These are phyloP conservation scores for Oligia fasciuncula DNA, from an alignment of 2,888 invertebrate species.

Conservation along the genomic window DNA sequence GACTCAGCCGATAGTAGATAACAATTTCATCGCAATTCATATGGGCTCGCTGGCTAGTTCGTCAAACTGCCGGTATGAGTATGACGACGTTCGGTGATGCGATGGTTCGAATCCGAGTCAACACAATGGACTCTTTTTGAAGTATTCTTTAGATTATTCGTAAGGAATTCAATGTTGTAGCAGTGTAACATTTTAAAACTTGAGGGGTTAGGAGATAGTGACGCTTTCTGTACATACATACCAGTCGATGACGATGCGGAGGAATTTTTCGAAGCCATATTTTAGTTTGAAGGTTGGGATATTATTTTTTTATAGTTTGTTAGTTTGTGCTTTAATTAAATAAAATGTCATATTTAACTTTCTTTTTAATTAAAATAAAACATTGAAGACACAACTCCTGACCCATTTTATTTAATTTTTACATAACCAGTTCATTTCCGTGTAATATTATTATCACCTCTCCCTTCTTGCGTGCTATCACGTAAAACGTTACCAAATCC, in stretches of 20 bases:
- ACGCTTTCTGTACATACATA: no score
- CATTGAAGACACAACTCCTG: not conserved
- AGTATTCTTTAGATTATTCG: no score
- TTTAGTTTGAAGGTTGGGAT: not conserved
- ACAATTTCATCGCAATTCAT: no score
- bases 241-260: not conserved
- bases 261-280: not conserved
- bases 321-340: not conserved
- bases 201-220: no score
- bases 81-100: no score
- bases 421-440: constrained; percentile 14
- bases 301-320: not conserved
- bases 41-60: no score
- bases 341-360: not conserved
- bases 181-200: no score
- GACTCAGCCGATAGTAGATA: no score
- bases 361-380: constrained; percentile 3
- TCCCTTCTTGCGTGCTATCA: constrained; percentile 35
- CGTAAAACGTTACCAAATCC: constrained; percentile 39
- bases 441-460: constrained; percentile 17
- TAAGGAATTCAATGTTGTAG: no score
- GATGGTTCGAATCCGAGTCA: no score
- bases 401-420: constrained; percentile 7
- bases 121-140: no score
- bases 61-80: no score